Conservation (phyloP, 1,140 invertebrate species). For the Drosophila pandora region DNA sequence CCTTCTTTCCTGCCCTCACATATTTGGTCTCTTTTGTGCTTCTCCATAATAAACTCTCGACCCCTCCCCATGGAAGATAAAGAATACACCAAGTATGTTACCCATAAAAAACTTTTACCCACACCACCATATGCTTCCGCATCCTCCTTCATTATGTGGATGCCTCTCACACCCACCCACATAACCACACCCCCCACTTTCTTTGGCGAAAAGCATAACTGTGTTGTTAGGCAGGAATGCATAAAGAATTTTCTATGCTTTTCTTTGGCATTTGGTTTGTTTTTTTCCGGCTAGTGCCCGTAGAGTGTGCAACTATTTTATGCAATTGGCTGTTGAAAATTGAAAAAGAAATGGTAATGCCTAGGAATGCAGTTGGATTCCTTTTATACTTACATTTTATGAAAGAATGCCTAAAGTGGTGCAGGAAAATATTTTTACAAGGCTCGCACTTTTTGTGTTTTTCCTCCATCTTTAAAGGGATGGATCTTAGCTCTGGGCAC, state of each 20-base stretch:
- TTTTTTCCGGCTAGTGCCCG: constrained; percentile 19
- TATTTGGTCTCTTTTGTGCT: constrained; percentile 19
- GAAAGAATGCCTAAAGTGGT: constrained; percentile 1
- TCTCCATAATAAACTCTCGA: constrained; percentile 61
- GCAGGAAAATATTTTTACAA: neutral
- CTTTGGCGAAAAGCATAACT: constrained; percentile 23
- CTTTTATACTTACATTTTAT: neutral
- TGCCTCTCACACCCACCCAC: constrained; percentile 32
- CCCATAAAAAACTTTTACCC: constrained; percentile 42
- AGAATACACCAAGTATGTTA: constrained; percentile 60
- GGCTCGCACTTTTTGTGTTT: neutral
- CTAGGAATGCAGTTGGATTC: constrained; percentile 17
- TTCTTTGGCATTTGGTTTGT: constrained; percentile 22
- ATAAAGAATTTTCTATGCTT: constrained; percentile 47
- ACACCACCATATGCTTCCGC: constrained; percentile 10
- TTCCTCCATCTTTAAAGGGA: neutral
- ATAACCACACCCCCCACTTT: neutral
- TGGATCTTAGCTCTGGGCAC: neutral
- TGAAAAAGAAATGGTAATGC: neutral
- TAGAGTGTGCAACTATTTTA: constrained; percentile 49
- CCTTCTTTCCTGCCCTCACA: neutral
- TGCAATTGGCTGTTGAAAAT: constrained; percentile 39
- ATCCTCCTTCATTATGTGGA: constrained; percentile 20
- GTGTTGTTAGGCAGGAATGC: constrained; percentile 45
- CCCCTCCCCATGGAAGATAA: constrained; percentile 42